Base-by-base conservation (phyloP, 1,140 invertebrate genomes). In the Drosophila elegans region DNA sequence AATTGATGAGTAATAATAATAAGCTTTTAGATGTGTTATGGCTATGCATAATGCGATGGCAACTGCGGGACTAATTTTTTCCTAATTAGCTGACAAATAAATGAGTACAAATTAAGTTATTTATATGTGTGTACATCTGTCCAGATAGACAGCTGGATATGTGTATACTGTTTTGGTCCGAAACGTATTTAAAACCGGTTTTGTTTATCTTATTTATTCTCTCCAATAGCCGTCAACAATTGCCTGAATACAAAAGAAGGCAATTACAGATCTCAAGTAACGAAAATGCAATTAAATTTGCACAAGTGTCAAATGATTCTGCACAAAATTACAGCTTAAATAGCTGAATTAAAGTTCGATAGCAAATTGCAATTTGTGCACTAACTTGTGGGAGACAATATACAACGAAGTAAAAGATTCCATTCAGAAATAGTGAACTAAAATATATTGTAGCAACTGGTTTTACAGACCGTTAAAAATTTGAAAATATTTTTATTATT, bases 171-270 rank as follows among this genome's bases (percentile, higher is more conserved):
- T 60, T 2, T 80, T 44, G 56, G 29, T 73, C 44, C 49, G 62
- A 56, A 74, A 56, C 79, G 79, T 82, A 82, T 82, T 82, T 69
- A 60, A 62, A 82, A 82, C 79, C 79, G 68, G 79, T 82, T 82
- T 29, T 21, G 45, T 46, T 60, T 49, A 39, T 56, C 44, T 72
- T 45, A 45, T n/a, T 66, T 38, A 10, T 10, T 32, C 11, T 27
- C 9, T 39, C 25, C 12, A 32, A 51, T 13, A 67, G 21, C 16
- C 21, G 16, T 21, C 46, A 46, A 64, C 45, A 51, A 49, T 63
- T 42, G 60, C 46, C 53, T 29, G 46, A 54, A 77, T 54, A 66
- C 48, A 68, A 61, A 53, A 44, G 34, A 57, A 32, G 60, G 45
- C 66, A 74, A 63, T 75, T 44, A 27, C 45, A 55, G 27, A 64